Conservation (phyloP, 1,140 invertebrate species). For the Danaus plexippus region DNA sequence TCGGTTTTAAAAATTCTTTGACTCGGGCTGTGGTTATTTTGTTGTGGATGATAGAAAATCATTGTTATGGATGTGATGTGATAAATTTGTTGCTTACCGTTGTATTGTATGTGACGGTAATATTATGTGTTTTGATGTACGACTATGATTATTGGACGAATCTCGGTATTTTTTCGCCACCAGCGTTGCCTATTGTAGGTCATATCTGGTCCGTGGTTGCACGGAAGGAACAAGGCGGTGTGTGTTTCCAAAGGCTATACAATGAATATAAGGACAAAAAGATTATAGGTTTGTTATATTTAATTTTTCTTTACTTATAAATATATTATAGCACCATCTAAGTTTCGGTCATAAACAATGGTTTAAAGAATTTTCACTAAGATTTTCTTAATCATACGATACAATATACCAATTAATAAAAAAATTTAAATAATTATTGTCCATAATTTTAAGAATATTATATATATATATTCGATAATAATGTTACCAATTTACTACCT, state of each 20-base stretch:
- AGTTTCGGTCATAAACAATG: too few relatives aligned
- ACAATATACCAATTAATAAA: too few relatives aligned
- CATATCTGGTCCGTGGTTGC: conserved; percentile 49
- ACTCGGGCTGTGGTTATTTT: conserved; percentile 35
- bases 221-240: conserved; percentile 54
- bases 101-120: conserved; percentile 17
- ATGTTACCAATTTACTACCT: too few relatives aligned
- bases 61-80: conserved; percentile 34
- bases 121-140: conserved; percentile 45
- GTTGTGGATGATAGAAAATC: conserved; percentile 39
- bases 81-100: conserved; percentile 36
- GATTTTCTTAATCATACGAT: too few relatives aligned
- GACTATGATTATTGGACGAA: conserved; percentile 56
- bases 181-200: conserved; percentile 48
- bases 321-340: too few relatives aligned
- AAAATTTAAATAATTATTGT: too few relatives aligned
- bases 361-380: too few relatives aligned
- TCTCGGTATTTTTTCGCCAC: conserved; percentile 50
- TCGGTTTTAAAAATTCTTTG: conserved; percentile 44
- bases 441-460: too few relatives aligned
- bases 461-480: too few relatives aligned
- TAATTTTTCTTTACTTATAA: too few relatives aligned
- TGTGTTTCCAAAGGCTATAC: conserved; percentile 58
- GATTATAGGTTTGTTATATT: conserved; percentile 47
- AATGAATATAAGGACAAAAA: conserved; percentile 43